A percentile compares a stretch with the other conserved stretches of the same genome.
These are phyloP conservation scores for Xenopus laevis DNA, from an alignment of 2,113 vertebrate genomes.

Conservation along the genomic window DNA sequence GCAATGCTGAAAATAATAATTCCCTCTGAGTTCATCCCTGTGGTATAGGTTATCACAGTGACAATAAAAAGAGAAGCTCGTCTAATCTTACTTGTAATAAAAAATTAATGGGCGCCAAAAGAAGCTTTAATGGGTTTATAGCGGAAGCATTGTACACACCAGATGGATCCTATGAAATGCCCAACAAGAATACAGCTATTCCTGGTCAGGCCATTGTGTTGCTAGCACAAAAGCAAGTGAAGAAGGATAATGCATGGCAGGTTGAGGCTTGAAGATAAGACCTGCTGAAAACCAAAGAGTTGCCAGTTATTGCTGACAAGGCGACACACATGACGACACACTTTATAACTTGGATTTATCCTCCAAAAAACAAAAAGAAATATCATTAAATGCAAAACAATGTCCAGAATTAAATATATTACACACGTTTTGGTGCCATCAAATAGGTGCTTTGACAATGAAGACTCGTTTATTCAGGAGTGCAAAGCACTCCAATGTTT, in stretches of 20 bases:
- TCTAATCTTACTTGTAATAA: not conserved
- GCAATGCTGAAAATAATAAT: no score
- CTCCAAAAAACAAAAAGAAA: no score
- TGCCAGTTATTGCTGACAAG: slow-evolving; percentile 12
- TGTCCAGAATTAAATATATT: no score
- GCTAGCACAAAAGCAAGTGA: slow-evolving; percentile 13
- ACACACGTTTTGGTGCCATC: no score
- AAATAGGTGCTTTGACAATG: no score
- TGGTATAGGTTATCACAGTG: not conserved
- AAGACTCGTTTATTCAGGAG: no score
- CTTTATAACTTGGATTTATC: not conserved
- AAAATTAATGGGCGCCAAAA: not conserved
- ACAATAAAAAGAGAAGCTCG: not conserved
- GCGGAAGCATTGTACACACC: not conserved
- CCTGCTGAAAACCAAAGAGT: not conserved
- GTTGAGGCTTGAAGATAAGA: slow-evolving; percentile 35
- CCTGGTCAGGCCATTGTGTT: not conserved
- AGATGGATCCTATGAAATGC: slow-evolving; percentile 20
- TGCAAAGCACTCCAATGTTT: no score
- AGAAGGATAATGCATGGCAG: not conserved
- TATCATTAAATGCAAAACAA: no score
- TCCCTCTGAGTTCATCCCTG: no score
- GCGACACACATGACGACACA: not conserved
- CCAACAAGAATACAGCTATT: not conserved
- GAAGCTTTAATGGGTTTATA: not conserved